phyloP scores from a whole-genome alignment of 2,888 invertebrate species.

The Neoscelio sp. region DNA sequence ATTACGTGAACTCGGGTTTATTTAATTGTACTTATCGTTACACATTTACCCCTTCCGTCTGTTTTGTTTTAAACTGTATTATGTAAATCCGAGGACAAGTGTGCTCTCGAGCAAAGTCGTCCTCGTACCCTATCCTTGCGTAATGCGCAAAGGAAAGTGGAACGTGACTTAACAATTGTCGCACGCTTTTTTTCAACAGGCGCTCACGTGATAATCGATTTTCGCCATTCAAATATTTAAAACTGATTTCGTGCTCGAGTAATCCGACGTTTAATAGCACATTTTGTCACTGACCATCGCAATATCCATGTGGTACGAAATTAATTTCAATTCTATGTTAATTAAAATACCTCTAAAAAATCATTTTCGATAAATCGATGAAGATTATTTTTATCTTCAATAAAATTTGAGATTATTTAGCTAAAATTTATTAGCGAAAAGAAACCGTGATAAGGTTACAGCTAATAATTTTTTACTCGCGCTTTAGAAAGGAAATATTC shows the following conservation, averaged over 20 bases:
- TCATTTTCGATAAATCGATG: constrained; percentile 39
- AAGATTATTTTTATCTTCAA: neutral
- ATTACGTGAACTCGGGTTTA: too few relatives aligned
- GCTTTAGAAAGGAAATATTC: constrained; percentile 6
- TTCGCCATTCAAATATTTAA: neutral
- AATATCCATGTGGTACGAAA: constrained; percentile 7
- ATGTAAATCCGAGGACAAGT: constrained; percentile 30
- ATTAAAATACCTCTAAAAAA: constrained; percentile 1
- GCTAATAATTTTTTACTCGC: neutral
- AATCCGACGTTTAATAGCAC: neutral
- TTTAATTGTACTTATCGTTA: too few relatives aligned
- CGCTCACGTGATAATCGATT: constrained; percentile 1
- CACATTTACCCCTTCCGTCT: too few relatives aligned
- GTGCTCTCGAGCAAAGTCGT: constrained; percentile 15
- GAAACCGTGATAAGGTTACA: neutral
- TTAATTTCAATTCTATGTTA: constrained; percentile 33
- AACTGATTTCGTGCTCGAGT: neutral
- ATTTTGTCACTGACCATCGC: constrained; percentile 37
- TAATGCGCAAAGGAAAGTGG: constrained; percentile 38
- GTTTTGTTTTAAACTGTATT: constrained; percentile 1
- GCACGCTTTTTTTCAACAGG: constrained; percentile 14
- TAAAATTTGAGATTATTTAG: constrained; percentile 10
- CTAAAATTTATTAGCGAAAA: neutral
- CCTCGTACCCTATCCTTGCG: constrained; percentile 33
- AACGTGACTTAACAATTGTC: constrained; percentile 35